Base-by-base conservation (phyloP, 2,797 vertebrate species). In the Hypotaenidia philippensis region DNA sequence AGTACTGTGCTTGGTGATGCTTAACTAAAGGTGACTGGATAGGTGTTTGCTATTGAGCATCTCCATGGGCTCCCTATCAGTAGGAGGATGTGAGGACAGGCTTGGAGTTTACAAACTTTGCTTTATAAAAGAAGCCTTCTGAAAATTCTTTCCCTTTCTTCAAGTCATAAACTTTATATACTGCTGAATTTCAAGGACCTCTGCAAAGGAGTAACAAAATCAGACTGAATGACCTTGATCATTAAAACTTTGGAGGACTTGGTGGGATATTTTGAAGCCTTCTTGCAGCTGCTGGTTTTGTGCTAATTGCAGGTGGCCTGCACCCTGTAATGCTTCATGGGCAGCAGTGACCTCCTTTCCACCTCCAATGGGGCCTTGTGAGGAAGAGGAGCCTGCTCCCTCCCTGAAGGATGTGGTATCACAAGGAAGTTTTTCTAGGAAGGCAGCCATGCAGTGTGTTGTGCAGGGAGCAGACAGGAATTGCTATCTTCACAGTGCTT, bases 21-120 rank as follows among this genome's bases (percentile, higher is more conserved):
- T 87, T 72, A 90, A 79, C 61, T 57, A 38, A 72, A 95, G 78
- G 49, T 89, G 87, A 92, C 65, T 34, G n/a, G 50, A 87, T 89
- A 78, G 0, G 0, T 29, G 44, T 69, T 94, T 83, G 32, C 1
- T 7, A 72, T 1, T 52, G 20, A 86, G 83, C 0, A 0, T 88
- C 76, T 92, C 57, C 22, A 20, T 12, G 69, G 57, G 41, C 36
- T 69, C 36, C 80, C 56, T 71, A 5, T 77, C 52, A 52, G 22
- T 10, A 83, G 32, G 5, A 94, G 45, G 16, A 61, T 59, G 13
- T 69, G 61, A 65, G 20, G 78, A 55, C 15, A 76, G 50, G 17
- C 15, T 50, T 87, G 22, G 32, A 72, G 66, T 60, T 89, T 60
- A 66, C 14, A 45, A 80, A 18, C 9, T 11, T 45, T 21, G 13